phyloP scores from a whole-genome alignment of 2,797 vertebrate species.

The Lutjanus campechanus region DNA sequence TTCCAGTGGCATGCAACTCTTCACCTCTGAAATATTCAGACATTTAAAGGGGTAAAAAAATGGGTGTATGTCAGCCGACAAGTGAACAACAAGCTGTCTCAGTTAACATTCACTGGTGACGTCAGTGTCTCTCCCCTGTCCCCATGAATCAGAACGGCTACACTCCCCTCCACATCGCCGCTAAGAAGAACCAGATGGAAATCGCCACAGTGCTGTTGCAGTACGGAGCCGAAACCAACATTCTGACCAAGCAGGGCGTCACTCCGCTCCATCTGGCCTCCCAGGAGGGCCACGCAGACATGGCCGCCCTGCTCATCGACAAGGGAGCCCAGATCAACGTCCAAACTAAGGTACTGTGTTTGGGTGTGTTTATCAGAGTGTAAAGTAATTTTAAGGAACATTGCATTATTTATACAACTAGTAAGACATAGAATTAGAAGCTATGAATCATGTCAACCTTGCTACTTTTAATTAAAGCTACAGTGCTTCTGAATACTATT shows the following conservation, averaged over 20 bases:
- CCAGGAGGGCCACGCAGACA: constrained; percentile 93
- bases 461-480: background rate
- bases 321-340: constrained; percentile 91
- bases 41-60: too few relatives aligned
- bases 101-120: background rate
- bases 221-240: constrained; percentile 93
- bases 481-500: background rate
- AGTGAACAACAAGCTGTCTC: background rate
- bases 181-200: constrained; percentile 99
- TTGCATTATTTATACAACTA: background rate
- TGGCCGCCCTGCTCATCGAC: constrained; percentile 92
- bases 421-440: background rate
- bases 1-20: too few relatives aligned
- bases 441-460: background rate
- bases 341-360: constrained; percentile 90
- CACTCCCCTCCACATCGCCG: constrained; percentile 97
- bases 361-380: background rate
- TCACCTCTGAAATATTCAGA: too few relatives aligned
- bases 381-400: background rate
- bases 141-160: constrained; percentile 91
- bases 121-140: background rate
- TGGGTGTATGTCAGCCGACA: background rate
- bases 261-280: constrained; percentile 95
- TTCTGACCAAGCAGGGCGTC: constrained; percentile 95
- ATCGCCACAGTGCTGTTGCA: constrained; percentile 93